Percentiles rank a stretch among this genome's conserved stretches.
Conservation (phyloP, 2,888 invertebrate genomes). For the Allophyes oxyacanthae region DNA sequence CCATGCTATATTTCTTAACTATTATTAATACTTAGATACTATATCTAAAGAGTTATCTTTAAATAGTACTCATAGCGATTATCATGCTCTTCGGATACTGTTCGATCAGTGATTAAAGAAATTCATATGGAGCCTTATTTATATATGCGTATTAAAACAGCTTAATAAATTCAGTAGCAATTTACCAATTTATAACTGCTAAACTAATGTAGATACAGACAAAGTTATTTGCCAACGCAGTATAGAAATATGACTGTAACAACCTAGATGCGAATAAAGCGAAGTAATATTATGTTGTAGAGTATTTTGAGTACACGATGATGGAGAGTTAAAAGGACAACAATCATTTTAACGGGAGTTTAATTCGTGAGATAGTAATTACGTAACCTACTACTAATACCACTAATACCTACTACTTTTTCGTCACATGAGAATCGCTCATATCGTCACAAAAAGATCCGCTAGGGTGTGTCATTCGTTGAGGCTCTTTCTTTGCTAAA, state of each 20-base stretch:
- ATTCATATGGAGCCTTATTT: slow-evolving; percentile 40
- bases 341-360: too few species aligned
- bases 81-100: slow-evolving; percentile 10
- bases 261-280: slow-evolving; percentile 40
- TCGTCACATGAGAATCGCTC: too few species aligned
- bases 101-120: slow-evolving; percentile 42
- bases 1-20: too few species aligned
- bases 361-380: too few species aligned
- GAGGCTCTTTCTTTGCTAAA: too few species aligned
- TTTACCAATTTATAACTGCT: slow-evolving; percentile 48
- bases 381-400: too few species aligned
- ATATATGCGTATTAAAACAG: slow-evolving; percentile 23
- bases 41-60: too few species aligned
- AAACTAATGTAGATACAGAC: slow-evolving; percentile 27
- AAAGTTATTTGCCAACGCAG: slow-evolving; percentile 35
- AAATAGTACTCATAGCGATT: slow-evolving; percentile 12
- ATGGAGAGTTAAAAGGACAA: too few species aligned
- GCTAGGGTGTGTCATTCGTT: too few species aligned
- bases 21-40: too few species aligned
- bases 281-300: slow-evolving; percentile 35
- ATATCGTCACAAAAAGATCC: too few species aligned
- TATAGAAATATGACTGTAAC: slow-evolving; percentile 32
- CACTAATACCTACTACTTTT: too few species aligned
- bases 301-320: background rate
- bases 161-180: slow-evolving; percentile 50